These are phyloP conservation scores for Pelecanus crispus DNA, from an alignment of 2,113 vertebrate genomes.

Conservation along the genomic window DNA sequence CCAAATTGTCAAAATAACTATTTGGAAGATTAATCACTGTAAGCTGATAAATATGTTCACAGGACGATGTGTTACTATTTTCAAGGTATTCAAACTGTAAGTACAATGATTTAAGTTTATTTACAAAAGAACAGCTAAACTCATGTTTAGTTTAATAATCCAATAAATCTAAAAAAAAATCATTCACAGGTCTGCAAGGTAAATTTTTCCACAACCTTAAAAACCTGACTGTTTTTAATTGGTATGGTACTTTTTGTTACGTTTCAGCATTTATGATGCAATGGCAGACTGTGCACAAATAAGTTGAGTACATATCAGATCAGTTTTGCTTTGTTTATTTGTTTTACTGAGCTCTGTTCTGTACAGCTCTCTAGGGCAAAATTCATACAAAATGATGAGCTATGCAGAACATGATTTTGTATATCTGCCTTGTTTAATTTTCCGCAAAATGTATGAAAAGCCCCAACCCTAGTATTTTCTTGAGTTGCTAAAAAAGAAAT, in stretches of 20 bases:
- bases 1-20: background rate
- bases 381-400: fast-evolving
- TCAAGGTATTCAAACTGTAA: background rate
- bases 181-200: background rate
- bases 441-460: background rate
- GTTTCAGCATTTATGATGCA: background rate
- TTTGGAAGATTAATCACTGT: background rate
- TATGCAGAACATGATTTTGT: background rate
- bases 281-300: fast-evolving
- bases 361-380: background rate
- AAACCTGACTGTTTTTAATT: background rate
- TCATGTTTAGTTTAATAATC: background rate
- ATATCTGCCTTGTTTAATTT: background rate
- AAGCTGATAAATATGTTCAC: background rate
- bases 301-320: background rate
- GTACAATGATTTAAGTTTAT: background rate
- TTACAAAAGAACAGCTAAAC: background rate
- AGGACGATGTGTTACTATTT: background rate
- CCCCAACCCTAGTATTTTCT: background rate
- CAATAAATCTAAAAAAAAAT: background rate
- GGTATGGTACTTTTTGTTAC: background rate
- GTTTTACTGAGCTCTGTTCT: background rate
- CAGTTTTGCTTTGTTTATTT: background rate
- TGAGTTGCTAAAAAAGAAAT: background rate
- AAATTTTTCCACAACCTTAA: background rate